Conservation (phyloP, 1,140 invertebrate species). For the Pinna nobilis region DNA sequence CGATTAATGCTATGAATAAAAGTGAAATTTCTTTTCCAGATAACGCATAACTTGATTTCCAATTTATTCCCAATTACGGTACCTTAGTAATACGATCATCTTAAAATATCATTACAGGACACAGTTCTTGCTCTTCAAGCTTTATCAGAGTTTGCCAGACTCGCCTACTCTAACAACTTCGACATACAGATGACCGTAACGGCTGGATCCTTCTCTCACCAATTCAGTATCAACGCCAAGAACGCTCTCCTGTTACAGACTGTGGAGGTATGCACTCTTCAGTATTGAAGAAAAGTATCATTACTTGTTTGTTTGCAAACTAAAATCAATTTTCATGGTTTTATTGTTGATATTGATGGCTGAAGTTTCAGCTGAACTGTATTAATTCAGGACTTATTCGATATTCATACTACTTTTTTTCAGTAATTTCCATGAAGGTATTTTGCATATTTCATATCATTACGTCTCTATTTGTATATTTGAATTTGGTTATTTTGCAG, state of each 20-base stretch:
- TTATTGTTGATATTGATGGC: too few relatives aligned
- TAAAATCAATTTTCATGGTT: constrained; percentile 22
- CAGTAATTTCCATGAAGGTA: too few relatives aligned
- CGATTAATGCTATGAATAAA: too few relatives aligned
- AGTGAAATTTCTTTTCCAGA: too few relatives aligned
- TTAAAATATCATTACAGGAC: constrained; percentile 65
- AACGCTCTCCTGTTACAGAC: constrained; percentile 67
- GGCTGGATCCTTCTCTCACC: constrained; percentile 44
- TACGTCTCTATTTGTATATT: not conserved
- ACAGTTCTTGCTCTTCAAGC: constrained; percentile 76
- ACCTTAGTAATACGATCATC: not conserved
- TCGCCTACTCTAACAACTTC: constrained; percentile 58
- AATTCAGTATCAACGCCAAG: constrained; percentile 59
- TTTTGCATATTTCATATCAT: too few relatives aligned
- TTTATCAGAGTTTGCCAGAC: constrained; percentile 70
- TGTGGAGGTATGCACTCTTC: constrained; percentile 66
- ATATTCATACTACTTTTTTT: too few relatives aligned
- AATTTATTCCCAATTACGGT: not conserved
- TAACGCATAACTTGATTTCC: too few relatives aligned
- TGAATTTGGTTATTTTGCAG: constrained; percentile 55
- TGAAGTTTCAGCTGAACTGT: too few relatives aligned
- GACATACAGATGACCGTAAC: constrained; percentile 53
- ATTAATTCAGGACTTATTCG: too few relatives aligned
- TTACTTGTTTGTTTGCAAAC: not conserved
- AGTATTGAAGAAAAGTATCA: too few relatives aligned